phyloP scores from a whole-genome alignment of 2,888 invertebrate genomes.

The Norana najaformis region DNA sequence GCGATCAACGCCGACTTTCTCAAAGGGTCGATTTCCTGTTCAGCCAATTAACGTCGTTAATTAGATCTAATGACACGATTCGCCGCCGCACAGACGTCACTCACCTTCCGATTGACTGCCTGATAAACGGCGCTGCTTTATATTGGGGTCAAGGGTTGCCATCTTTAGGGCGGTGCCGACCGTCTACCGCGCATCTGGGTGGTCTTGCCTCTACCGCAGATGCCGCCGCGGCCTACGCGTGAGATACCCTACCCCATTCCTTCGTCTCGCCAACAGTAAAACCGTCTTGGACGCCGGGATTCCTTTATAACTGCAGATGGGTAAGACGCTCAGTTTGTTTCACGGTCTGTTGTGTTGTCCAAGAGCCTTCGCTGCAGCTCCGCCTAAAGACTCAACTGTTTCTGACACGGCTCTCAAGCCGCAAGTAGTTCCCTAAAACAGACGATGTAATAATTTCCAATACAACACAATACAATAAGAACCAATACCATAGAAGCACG shows the following conservation, averaged over 20 bases:
- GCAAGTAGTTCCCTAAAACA: too few relatives aligned
- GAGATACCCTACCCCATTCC: background rate
- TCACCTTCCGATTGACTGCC: background rate
- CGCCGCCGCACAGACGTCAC: background rate
- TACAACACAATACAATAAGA: too few relatives aligned
- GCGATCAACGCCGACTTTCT: background rate
- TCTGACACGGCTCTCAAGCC: too few relatives aligned
- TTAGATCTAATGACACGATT: background rate
- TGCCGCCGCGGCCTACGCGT: background rate
- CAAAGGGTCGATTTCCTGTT: background rate
- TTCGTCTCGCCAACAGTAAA: background rate
- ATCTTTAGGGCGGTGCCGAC: conserved; percentile 3
- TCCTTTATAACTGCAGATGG: background rate
- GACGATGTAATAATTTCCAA: too few relatives aligned
- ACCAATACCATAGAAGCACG: too few relatives aligned
- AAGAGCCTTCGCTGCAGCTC: too few relatives aligned
- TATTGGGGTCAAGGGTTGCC: background rate
- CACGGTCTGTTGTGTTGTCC: background rate
- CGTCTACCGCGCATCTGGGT: background rate
- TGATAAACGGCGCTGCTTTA: background rate
- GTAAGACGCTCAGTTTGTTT: background rate
- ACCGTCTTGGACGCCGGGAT: background rate
- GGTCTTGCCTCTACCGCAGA: background rate
- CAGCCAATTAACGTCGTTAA: conserved; percentile 5
- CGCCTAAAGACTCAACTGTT: too few relatives aligned